Evolutionary conservation across 2,888 invertebrate species (phyloP).

Genomic region (Chalcis sispes): DNA sequence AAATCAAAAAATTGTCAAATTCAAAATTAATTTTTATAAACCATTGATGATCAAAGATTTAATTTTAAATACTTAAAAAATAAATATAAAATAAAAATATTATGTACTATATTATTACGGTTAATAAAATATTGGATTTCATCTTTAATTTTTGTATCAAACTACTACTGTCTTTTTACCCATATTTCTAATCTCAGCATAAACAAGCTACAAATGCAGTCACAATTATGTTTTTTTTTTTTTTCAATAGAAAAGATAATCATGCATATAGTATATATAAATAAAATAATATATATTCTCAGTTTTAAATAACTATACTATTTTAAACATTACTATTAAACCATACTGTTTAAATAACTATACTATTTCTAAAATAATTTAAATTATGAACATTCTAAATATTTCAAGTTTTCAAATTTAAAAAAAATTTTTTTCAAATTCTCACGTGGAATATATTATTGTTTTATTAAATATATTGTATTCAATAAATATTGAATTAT

Average conservation of each 20-base stretch:
- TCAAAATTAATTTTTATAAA: too few relatives aligned
- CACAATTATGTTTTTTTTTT: neutral
- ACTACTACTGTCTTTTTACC: conserved; percentile 45
- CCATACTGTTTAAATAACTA: too few relatives aligned
- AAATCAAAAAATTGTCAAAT: too few relatives aligned
- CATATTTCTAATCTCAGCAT: conserved; percentile 30
- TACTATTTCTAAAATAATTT: too few relatives aligned
- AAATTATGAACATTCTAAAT: too few relatives aligned
- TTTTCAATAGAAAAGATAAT: conserved; percentile 10
- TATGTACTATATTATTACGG: conserved; percentile 28
- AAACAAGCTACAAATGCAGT: conserved; percentile 29
- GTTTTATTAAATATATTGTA: neutral
- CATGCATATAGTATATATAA: conserved; percentile 40
- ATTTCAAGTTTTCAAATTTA: too few relatives aligned
- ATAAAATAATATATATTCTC: conserved; percentile 25
- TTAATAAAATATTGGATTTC: conserved; percentile 20
- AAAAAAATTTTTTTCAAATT: too few relatives aligned
- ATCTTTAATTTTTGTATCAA: conserved; percentile 8
- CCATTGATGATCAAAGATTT: too few relatives aligned
- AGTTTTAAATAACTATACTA: conserved; percentile 32
- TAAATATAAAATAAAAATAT: neutral
- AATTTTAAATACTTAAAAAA: too few relatives aligned
- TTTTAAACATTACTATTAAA: too few relatives aligned
- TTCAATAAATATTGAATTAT: neutral
- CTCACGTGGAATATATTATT: too few relatives aligned